Conservation (phyloP, 1,140 invertebrate species). For the Stegodyphus dumicola region DNA sequence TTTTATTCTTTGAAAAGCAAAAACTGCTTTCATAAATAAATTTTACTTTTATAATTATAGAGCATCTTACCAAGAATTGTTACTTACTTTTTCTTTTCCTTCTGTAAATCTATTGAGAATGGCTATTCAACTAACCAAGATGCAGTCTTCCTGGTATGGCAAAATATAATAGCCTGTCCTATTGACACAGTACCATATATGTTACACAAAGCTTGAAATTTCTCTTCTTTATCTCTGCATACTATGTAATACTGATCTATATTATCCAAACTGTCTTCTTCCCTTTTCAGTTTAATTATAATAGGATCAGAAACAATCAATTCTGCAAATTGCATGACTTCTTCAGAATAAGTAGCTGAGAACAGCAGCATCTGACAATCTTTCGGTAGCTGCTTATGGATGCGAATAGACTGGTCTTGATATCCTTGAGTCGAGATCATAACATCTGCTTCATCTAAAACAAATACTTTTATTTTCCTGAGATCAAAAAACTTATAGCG, state of each 20-base stretch:
- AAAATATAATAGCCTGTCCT: slow-evolving; percentile 97
- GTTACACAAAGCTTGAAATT: slow-evolving; percentile 93
- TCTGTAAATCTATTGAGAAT: slow-evolving; percentile 94
- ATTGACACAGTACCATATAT: slow-evolving; percentile 96
- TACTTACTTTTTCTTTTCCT: slow-evolving; percentile 80
- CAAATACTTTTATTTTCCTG: slow-evolving; percentile 90
- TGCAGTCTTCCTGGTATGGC: slow-evolving; percentile 89
- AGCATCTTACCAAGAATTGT: neutral
- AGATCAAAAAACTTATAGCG: slow-evolving; percentile 91
- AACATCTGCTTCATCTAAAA: slow-evolving; percentile 98
- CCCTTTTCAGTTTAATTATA: slow-evolving; percentile 81
- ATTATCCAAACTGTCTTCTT: slow-evolving; percentile 97
- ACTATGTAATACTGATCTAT: slow-evolving; percentile 98
- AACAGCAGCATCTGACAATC: slow-evolving; percentile 98
- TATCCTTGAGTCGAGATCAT: slow-evolving; percentile 99
- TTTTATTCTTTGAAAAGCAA: no score
- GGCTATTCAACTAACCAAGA: slow-evolving; percentile 83
- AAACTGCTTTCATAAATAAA: no score
- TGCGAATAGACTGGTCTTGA: slow-evolving; percentile 95
- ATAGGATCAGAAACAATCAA: slow-evolving; percentile 92
- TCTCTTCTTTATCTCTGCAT: slow-evolving; percentile 82
- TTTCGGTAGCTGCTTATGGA: slow-evolving; percentile 84
- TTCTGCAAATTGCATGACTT: slow-evolving; percentile 97
- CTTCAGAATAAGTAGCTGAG: slow-evolving; percentile 94
- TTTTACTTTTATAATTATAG: no score